Conservation (phyloP, 2,113 vertebrate genomes). For the Cryptotis parvus region DNA sequence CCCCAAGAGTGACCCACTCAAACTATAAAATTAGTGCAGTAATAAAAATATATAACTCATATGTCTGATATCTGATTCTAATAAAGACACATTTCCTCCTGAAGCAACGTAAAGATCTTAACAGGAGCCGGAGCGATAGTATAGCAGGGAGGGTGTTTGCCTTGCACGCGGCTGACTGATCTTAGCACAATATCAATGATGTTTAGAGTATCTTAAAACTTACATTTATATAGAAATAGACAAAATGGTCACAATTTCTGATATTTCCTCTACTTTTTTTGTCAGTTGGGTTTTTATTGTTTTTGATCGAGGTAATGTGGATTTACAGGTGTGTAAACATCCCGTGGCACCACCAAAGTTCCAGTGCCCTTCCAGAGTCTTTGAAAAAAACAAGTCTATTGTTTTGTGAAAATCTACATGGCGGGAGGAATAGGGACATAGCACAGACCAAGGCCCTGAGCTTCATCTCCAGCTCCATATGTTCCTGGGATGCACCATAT, state of each 20-base stretch:
- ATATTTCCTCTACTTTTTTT: background rate
- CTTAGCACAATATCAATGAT: background rate
- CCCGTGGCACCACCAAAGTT: too few relatives aligned
- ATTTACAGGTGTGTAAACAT: too few relatives aligned
- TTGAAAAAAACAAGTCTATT: too few relatives aligned
- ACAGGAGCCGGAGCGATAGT: too few relatives aligned
- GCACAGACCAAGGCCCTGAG: too few relatives aligned
- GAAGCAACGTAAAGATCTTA: background rate
- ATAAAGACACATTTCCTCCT: constrained; percentile 41
- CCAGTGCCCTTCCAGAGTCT: too few relatives aligned
- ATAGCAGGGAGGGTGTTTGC: too few relatives aligned
- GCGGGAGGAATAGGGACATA: background rate
- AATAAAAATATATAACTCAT: background rate
- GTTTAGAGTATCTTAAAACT: constrained; percentile 18
- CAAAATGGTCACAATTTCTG: background rate
- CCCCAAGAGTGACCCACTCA: too few relatives aligned
- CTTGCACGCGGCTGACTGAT: background rate
- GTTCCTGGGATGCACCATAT: too few relatives aligned
- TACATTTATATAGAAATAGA: background rate
- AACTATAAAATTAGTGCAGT: too few relatives aligned
- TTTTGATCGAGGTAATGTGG: too few relatives aligned
- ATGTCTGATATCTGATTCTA: background rate
- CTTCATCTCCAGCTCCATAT: too few relatives aligned
- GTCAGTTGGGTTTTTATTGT: background rate
- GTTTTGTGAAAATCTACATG: background rate